Evolutionary conservation across 1,140 invertebrate species (phyloP).

Genomic region (Anastrepha obliqua): DNA sequence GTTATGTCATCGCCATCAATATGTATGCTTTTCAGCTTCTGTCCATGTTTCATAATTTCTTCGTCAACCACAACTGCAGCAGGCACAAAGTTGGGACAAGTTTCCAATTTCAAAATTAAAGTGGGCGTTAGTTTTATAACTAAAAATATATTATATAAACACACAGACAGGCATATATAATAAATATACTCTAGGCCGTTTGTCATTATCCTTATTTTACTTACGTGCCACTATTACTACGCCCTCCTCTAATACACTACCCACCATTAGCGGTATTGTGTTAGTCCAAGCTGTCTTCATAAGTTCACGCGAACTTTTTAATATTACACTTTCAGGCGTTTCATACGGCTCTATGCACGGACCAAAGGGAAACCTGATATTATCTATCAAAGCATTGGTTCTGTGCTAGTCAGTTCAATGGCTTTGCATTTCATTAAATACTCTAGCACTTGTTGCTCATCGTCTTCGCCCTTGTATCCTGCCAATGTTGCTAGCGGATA

Average conservation of each 20-base stretch:
- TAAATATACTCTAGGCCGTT: too few relatives aligned
- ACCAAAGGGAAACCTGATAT: conserved; percentile 65
- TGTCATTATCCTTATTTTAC: too few relatives aligned
- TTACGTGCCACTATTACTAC: conserved; percentile 59
- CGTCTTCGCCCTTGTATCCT: conserved; percentile 68
- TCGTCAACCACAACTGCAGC: neutral
- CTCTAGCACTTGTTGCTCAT: conserved; percentile 64
- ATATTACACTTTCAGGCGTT: conserved; percentile 66
- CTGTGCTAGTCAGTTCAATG: conserved; percentile 78
- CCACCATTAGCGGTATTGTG: conserved; percentile 74
- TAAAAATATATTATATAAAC: neutral
- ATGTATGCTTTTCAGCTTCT: conserved; percentile 5
- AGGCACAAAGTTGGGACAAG: neutral
- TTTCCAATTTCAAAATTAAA: neutral
- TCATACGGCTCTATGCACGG: conserved; percentile 71
- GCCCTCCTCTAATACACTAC: conserved; percentile 72
- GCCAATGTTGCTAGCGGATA: conserved; percentile 64
- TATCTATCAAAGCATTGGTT: conserved; percentile 62
- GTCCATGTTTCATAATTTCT: neutral
- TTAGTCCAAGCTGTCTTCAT: conserved; percentile 71
- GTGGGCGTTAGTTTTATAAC: neutral
- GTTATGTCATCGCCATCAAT: neutral
- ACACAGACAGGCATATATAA: too few relatives aligned
- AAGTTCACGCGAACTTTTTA: conserved; percentile 67
- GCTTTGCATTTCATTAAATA: conserved; percentile 65